Percentiles rank a stretch among this genome's conserved stretches.
phyloP scores from a whole-genome alignment of 2,888 invertebrate genomes.

The Drosophila lutescens region DNA sequence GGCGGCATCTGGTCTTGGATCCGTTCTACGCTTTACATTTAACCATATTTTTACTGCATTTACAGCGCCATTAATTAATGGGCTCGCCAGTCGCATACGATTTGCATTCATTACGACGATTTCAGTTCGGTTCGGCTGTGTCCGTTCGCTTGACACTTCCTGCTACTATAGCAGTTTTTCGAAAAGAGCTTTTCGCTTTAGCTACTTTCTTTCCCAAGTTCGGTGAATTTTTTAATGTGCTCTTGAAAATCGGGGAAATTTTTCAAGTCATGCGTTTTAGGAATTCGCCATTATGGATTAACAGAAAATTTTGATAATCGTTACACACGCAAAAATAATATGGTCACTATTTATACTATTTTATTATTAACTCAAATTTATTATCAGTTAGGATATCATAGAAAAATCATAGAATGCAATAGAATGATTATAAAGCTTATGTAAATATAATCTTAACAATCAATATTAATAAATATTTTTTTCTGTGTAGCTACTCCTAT shows the following conservation, averaged over 20 bases:
- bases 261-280: constrained; percentile 5
- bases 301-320: neutral
- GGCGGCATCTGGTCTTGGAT: constrained; percentile 41
- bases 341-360: neutral
- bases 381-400: neutral
- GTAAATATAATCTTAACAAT: no score
- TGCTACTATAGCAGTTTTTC: constrained; percentile 61
- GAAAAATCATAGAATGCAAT: no score
- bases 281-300: neutral
- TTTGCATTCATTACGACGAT: constrained; percentile 68
- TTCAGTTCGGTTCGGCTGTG: constrained; percentile 47
- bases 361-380: neutral
- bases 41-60: constrained; percentile 60
- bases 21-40: constrained; percentile 60
- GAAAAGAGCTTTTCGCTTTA: constrained; percentile 25
- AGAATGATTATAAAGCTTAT: no score
- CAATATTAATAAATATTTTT: neutral
- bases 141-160: constrained; percentile 65
- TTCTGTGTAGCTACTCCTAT: neutral
- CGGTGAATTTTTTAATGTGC: constrained; percentile 53
- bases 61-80: constrained; percentile 69
- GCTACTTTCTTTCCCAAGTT: constrained; percentile 55
- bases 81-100: constrained; percentile 60
- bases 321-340: neutral
- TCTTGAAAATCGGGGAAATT: constrained; percentile 68